Base-by-base conservation (phyloP, 1,140 invertebrate species). In the Battus philenor region DNA sequence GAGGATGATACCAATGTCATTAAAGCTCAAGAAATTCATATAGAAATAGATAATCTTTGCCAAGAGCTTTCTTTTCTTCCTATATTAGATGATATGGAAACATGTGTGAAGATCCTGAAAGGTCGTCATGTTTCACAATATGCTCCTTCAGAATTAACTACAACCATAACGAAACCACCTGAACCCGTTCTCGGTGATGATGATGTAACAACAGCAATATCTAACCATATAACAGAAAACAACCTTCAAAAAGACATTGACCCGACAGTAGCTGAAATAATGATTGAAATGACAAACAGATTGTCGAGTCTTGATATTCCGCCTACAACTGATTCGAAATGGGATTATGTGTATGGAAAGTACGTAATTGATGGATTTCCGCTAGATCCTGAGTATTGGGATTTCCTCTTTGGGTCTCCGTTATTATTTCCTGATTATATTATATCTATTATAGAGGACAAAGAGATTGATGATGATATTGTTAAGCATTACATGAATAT, bases 341-440 rank as follows among this genome's bases (percentile, higher is more conserved):
- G 47, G 49, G 36, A 74, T 41, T 32, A 65, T 44, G 8, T 44
- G 41, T 86, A 83, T 54, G 82, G 85, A 8, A 87, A 87, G 43
- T 90, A 86, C 83, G 83, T 91, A 47, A 67, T 91, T 15, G 89
- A 90, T 65, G 88, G 83, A 2, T 86, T 90, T 72, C 68, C 81
- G 13, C 59, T 73, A 8, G 72, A 87, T 50, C 20, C 68, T n/a
- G 80, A 88, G 48, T 68, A 78, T 52, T 86, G 89, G 73, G 58
- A 63, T 41, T 68, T 63, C 43, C 54, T 90, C 3, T 58, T 47
- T 1, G 70, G 83, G 11, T 54, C 65, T 10, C 71, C 82, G n/a
- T 11, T 9, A 6, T 68, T 86, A 38, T 45, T 76, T 5, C 86
- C 89, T 9, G 88, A 90, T 56, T 80, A 89, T 52, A 72, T 87